Conservation (phyloP, 1,140 invertebrate genomes). For the Microplitis demolitor region DNA sequence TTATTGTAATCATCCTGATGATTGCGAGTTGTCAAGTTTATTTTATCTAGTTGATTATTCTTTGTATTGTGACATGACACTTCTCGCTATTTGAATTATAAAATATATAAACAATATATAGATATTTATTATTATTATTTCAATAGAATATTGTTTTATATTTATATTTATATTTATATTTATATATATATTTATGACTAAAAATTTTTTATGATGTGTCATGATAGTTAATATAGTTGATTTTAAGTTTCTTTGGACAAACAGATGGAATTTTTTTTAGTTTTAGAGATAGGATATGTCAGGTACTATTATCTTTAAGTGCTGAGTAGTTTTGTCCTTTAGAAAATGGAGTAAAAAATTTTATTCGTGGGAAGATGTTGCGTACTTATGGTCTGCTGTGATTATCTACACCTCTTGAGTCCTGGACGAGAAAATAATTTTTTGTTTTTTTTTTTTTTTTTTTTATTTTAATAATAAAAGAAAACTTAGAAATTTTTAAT, state of each 20-base stretch:
- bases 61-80: background rate
- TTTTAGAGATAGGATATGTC: background rate
- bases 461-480: too few species aligned
- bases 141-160: too few species aligned
- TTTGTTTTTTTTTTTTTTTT: too few species aligned
- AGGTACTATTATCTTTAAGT: slow-evolving; percentile 24
- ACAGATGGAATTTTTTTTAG: background rate
- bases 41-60: background rate
- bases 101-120: background rate
- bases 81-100: background rate
- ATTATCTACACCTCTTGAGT: background rate
- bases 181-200: too few species aligned
- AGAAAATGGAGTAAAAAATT: background rate
- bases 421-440: too few species aligned
- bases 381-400: background rate
- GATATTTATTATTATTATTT: too few species aligned
- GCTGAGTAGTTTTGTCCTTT: background rate
- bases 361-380: slow-evolving; percentile 8
- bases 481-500: too few species aligned
- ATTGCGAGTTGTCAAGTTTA: slow-evolving; percentile 7
- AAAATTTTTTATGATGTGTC: background rate
- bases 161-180: too few species aligned
- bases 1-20: slow-evolving; percentile 16
- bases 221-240: background rate
- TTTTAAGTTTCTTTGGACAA: background rate